Evolutionary conservation across 2,797 vertebrate species (phyloP), one percentile per base, ranked within the genome.

Genomic region (Mormyrus hasselquistii): DNA sequence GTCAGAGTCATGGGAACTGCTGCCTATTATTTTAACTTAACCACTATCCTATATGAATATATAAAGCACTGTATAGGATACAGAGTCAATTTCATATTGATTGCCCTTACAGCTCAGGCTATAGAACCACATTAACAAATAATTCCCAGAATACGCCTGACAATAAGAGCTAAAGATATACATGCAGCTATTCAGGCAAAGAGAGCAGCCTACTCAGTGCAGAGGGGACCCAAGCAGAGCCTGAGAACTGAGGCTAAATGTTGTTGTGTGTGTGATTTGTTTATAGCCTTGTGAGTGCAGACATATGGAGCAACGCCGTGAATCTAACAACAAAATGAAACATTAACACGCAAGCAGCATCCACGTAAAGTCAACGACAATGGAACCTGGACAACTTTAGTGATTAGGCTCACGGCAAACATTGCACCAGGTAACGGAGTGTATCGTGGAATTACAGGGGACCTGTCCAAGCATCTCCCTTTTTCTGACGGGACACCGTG

Each of bases 261-360:
- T 47, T 82, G 4, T 82, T 73, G 38, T 82, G 41, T n/a, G 38
- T 47, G 76, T 47, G 47, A 82, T 82, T 82, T 82, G 76, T 82
- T 82, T 82, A 82, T 47, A 47, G 41, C 16, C 76, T 82, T 47
- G 76, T 82, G 41, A 82, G 38, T 47, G 38, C 76, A 82, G 19
- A 82, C 41, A 82, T 47, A n/a, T n/a, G 38, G 38, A 47, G 41
- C 76, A 47, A 82, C 7, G 38, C 38, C 8, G 7, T 47, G 76
- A 82, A 82, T 82, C 76, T n/a, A 82, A 82, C 76, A 73, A 73
- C 76, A 47, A 47, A 47, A 82, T 82, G 38, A 82, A 82, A 44
- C 73, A 79, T 47, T 79, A 79, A 41, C 73, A 79, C 38, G 8
- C 38, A 82, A 82, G n/a, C 6, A 47, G 41, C 76, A 47, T 41